Evolutionary conservation across 2,888 invertebrate species (phyloP), one percentile per base, ranked within the genome.

Genomic region (Leptura quadrifasciata): DNA sequence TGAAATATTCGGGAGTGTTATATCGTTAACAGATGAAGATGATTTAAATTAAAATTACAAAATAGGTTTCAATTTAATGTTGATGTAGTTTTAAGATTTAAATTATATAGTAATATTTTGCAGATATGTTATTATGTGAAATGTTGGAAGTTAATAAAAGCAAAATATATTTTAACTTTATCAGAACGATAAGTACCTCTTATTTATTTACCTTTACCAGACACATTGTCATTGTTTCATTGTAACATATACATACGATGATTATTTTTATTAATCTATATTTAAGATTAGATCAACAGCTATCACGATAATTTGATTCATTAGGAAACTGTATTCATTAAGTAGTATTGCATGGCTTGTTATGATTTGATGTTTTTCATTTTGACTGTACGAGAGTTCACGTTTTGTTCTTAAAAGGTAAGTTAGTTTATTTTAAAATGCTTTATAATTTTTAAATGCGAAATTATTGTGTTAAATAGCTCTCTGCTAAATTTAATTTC

Each of bases 1-100:
- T 5, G 84, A 86, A 74, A 84, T 88, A 69, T 89, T 90, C 75
- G 90, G 90, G 12, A 90, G 90, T 78, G 86, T 87, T 10, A 87
- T 90, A 64, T 86, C 89, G 1, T 74, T 88, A 47, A 87, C 88
- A 64, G 88, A 87, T 24, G 88, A 88, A 75, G 86, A 87, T 47
- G 83, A 84, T 65, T 76, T 79, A 39, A 78, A 68, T 73, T 76
- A 61, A 52, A 20, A 17, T 47, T 65, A 18, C 52, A 9, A 64
- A 64, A 21, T 63, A 52, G 47, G 27, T 20, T 18, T 10, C n/a
- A 64, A n/a, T 21, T 27, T 27, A 31, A 24, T 24, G 20, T 47
- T 60, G 24, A 60, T 71, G 31, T 55, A 54, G 65, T 57, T 57
- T 21, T 57, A 57, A 57, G 57, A 20, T 57, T 9, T 57, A 64